These are phyloP conservation scores for Pseudomyrmex pallidus DNA, from an alignment of 1,140 invertebrate genomes.

Conservation along the genomic window DNA sequence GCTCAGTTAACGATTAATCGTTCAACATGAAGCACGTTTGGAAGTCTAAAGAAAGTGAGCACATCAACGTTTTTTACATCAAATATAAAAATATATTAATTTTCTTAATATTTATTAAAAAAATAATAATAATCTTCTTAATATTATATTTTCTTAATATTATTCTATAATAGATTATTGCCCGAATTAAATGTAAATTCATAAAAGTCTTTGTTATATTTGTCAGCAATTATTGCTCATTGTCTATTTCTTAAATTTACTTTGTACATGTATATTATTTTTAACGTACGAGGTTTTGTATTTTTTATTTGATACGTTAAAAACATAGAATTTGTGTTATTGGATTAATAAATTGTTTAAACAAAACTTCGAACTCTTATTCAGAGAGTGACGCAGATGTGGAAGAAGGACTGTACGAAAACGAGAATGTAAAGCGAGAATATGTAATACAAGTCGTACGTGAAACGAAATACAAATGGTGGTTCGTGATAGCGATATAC, in stretches of 20 bases:
- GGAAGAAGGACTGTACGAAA: conserved; percentile 43
- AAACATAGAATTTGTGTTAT: not conserved
- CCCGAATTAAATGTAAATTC: too few species aligned
- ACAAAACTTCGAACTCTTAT: conserved; percentile 4
- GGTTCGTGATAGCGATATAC: too few species aligned
- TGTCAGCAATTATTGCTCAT: too few species aligned
- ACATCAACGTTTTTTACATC: conserved; percentile 10
- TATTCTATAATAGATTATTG: too few species aligned
- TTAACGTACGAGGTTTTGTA: not conserved
- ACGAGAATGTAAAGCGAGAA: not conserved
- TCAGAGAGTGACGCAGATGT: conserved; percentile 33
- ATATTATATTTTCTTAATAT: too few species aligned
- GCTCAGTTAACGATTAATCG: conserved; percentile 54
- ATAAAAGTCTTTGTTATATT: too few species aligned
- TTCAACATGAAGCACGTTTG: conserved; percentile 65
- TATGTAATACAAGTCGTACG: conserved; percentile 10
- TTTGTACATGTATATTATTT: not conserved
- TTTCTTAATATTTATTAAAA: too few species aligned
- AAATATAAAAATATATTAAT: not conserved
- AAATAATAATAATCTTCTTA: too few species aligned
- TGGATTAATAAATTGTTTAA: not conserved
- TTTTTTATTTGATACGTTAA: not conserved
- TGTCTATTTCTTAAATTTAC: not conserved
- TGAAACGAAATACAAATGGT: too few species aligned
- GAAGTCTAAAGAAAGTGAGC: conserved; percentile 52